phyloP scores from a whole-genome alignment of 2,888 invertebrate genomes.

The Platycheirus rosarum region DNA sequence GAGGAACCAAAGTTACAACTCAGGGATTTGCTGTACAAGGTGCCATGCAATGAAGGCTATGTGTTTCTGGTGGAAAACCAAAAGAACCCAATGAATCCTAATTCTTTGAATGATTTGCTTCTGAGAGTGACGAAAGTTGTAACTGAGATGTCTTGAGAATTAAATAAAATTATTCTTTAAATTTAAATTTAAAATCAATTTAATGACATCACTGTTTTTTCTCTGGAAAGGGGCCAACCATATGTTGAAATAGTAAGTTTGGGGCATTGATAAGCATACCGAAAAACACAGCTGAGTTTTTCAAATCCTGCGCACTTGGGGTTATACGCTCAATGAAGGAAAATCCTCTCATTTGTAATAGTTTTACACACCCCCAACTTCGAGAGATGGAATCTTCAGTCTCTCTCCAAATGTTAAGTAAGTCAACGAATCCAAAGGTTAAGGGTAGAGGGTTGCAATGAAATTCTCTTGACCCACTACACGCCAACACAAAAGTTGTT shows the following conservation, averaged over 20 bases:
- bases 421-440: slow-evolving; percentile 42
- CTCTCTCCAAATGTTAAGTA: slow-evolving; percentile 29
- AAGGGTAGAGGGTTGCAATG: slow-evolving; percentile 50
- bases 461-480: slow-evolving; percentile 35
- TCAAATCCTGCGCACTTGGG: slow-evolving; percentile 24
- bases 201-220: background rate
- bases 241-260: slow-evolving; percentile 29
- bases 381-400: background rate
- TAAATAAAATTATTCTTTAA: background rate
- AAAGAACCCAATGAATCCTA: slow-evolving; percentile 36
- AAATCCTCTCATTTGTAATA: background rate
- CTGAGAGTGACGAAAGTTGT: slow-evolving; percentile 63
- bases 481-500: slow-evolving; percentile 26
- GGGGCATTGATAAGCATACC: slow-evolving; percentile 45
- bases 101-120: slow-evolving; percentile 50
- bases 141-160: slow-evolving; percentile 11
- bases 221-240: background rate
- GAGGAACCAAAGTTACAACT: slow-evolving; percentile 8
- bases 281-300: slow-evolving; percentile 42
- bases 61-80: slow-evolving; percentile 62
- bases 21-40: slow-evolving; percentile 18
- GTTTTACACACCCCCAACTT: slow-evolving; percentile 4
- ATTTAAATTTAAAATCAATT: no score
- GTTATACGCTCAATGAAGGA: background rate
- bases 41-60: slow-evolving; percentile 58